Evolutionary conservation across 2,113 vertebrate genomes (phyloP).

Genomic region (Fukomys damarensis): DNA sequence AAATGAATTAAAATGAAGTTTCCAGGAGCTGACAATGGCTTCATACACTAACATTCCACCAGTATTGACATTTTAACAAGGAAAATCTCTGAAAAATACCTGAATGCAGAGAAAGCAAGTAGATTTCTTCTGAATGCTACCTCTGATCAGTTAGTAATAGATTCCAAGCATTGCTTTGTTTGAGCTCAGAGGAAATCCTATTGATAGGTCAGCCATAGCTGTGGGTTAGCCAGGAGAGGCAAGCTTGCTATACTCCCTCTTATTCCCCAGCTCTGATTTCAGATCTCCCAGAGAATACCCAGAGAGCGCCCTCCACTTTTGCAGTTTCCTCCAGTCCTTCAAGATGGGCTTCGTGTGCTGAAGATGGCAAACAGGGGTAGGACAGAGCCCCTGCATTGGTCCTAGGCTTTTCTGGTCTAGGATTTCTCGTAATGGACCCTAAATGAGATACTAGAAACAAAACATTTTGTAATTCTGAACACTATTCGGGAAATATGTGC

Average conservation of each 20-base stretch:
- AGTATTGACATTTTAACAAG: conserved; percentile 57
- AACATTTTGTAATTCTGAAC: conserved; percentile 31
- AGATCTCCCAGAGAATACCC: neutral
- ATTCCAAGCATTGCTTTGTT: neutral
- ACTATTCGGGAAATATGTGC: neutral
- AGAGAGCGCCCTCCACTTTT: neutral
- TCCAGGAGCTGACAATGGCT: neutral
- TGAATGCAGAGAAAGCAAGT: neutral
- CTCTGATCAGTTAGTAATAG: neutral
- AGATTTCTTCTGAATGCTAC: neutral
- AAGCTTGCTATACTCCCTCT: neutral
- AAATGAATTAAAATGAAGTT: conserved; percentile 54
- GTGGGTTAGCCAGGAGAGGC: neutral
- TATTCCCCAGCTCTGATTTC: neutral
- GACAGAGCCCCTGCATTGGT: neutral
- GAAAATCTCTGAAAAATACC: conserved; percentile 7
- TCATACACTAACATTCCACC: conserved; percentile 40
- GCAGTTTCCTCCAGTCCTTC: neutral
- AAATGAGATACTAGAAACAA: neutral
- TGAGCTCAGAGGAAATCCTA: neutral
- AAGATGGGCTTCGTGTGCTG: neutral
- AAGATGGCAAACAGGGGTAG: neutral
- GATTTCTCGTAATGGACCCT: neutral
- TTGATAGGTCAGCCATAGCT: neutral
- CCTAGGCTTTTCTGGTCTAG: neutral